Evolutionary conservation across 2,113 vertebrate genomes (phyloP).

Genomic region (Bos indicus): DNA sequence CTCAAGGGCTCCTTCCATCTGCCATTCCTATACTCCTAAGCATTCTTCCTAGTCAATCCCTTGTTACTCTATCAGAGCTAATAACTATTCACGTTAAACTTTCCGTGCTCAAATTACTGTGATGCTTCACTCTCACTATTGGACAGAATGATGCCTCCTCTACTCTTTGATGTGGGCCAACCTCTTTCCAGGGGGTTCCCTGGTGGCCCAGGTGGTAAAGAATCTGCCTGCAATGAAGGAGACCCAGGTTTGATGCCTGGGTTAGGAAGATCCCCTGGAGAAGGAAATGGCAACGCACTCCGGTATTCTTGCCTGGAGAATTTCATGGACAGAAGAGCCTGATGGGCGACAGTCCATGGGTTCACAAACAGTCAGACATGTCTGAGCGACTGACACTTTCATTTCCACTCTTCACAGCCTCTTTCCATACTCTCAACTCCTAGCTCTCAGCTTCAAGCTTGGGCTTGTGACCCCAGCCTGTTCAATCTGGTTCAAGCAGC

Average conservation of each 20-base stretch:
- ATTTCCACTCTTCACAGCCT: neutral
- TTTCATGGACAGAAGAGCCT: neutral
- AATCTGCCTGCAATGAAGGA: neutral
- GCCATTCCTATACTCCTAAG: neutral
- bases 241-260: neutral
- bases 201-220: neutral
- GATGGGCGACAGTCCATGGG: neutral
- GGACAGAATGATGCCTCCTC: neutral
- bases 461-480: neutral
- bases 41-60: neutral
- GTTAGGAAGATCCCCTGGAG: neutral
- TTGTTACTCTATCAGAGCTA: neutral
- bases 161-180: neutral
- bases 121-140: neutral
- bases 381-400: neutral
- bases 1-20: neutral
- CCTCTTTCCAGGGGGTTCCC: neutral
- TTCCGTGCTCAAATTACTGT: neutral
- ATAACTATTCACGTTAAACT: neutral
- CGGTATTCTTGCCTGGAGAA: neutral
- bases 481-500: neutral
- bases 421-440: neutral
- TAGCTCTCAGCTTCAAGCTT: neutral
- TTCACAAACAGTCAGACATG: neutral
- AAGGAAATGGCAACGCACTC: neutral